Percentiles rank a stretch among this genome's conserved stretches.
These are phyloP conservation scores for Mesopsocus fuscifrons DNA, from an alignment of 2,888 invertebrate genomes.

Conservation along the genomic window DNA sequence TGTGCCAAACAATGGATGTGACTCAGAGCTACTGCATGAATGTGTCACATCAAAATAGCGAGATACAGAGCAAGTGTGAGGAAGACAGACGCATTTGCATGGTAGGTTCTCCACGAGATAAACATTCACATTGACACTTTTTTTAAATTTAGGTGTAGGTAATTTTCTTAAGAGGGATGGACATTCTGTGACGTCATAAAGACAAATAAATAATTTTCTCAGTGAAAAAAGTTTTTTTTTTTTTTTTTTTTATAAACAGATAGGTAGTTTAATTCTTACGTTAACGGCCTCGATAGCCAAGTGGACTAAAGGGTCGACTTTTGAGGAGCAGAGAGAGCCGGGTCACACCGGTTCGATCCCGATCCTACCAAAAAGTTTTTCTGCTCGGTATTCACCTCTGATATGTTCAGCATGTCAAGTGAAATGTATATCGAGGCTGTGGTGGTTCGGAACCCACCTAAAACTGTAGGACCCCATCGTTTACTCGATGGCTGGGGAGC, in stretches of 20 bases:
- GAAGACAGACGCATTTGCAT: slow-evolving; percentile 55
- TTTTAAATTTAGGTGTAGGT: no score
- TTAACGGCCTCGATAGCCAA: no score
- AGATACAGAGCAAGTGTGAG: slow-evolving; percentile 54
- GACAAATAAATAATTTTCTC: not conserved
- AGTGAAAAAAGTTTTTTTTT: slow-evolving; percentile 2
- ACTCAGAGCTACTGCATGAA: slow-evolving; percentile 39
- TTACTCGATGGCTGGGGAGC: no score
- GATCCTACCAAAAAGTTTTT: no score
- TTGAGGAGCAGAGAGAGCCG: no score
- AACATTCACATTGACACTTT: slow-evolving; percentile 11
- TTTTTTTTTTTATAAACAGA: slow-evolving; percentile 10
- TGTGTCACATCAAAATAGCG: slow-evolving; percentile 37
- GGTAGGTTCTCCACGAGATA: slow-evolving; percentile 30
- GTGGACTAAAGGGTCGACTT: no score
- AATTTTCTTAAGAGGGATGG: slow-evolving; percentile 3
- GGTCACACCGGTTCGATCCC: no score
- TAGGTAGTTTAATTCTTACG: slow-evolving; percentile 10
- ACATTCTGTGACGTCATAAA: not conserved
- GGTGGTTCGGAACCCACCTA: no score
- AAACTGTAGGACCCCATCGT: no score
- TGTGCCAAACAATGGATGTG: slow-evolving; percentile 57
- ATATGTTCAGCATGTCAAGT: no score
- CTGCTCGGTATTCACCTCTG: no score
- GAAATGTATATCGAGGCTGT: no score